Base-by-base conservation (phyloP, 2,797 vertebrate species). In the Oryzias dopingdopingensis region DNA sequence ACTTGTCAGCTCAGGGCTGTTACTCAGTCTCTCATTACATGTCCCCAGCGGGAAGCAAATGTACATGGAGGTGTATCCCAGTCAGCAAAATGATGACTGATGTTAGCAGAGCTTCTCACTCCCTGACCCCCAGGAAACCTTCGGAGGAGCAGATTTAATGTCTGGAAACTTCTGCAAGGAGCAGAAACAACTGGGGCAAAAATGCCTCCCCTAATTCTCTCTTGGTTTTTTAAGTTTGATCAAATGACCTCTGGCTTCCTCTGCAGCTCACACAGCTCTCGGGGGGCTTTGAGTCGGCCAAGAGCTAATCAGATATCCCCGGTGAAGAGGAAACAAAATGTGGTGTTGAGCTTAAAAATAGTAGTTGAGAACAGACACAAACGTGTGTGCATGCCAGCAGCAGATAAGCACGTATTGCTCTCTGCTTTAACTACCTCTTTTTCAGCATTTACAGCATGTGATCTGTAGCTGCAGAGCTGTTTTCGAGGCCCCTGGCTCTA, bases 381-480 rank as follows among this genome's bases (percentile, higher is more conserved):
- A 58, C 22, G 2, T 57, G 40, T 24, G 17, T 17, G 23, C 16
- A 42, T 55, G 12, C 24, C 51, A 15, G 15, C 15, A 59, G 37
- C 49, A 65, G 72, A 65, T 56, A 69, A 60, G 72, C 58, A 47
- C 37, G 56, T 48, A 56, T 29, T 4, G 14, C 70, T 49, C 61
- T 60, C 22, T 2, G 14, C 50, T 67, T 37, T 45, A 57, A 88
- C 83, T 87, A 86, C 81, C 84, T 73, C 80, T 86, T 82, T 86
- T 70, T 77, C 60, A 72, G 70, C 71, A 65, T 16, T 20, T 64
- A 68, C 42, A 87, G 47, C 80, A 86, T 86, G 87, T 87, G 86
- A 88, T 78, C 72, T 40, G 42, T 66, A 51, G 75, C 81, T 76
- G 80, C 63, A 67, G 47, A 65, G 67, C 5, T 22, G 23, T 54